phyloP scores from a whole-genome alignment of 2,888 invertebrate species.

The Drosophila mimica region DNA sequence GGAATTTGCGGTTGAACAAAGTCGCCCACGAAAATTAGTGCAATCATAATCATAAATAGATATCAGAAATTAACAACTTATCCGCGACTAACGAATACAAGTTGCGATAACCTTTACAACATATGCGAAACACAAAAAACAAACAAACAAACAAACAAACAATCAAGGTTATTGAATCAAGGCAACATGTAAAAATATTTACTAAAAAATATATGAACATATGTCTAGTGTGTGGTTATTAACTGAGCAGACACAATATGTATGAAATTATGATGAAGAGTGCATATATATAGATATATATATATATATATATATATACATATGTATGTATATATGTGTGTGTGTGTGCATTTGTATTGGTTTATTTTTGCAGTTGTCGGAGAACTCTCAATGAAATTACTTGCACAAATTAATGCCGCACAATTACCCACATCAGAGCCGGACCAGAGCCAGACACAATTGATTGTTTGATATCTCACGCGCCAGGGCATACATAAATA shows the following conservation, averaged over 20 bases:
- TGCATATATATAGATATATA: constrained; percentile 12
- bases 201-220: constrained; percentile 31
- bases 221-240: constrained; percentile 56
- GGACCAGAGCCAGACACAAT: constrained; percentile 61
- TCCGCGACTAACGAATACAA: constrained; percentile 36
- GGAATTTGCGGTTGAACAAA: constrained; percentile 2
- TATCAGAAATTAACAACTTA: constrained; percentile 54
- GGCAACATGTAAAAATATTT: constrained; percentile 63
- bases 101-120: constrained; percentile 57
- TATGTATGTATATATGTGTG: background rate
- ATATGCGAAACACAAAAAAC: constrained; percentile 5
- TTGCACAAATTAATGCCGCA: constrained; percentile 77
- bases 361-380: constrained; percentile 19
- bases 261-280: constrained; percentile 7
- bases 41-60: constrained; percentile 26
- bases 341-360: background rate
- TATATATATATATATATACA: constrained; percentile 3
- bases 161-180: constrained; percentile 70
- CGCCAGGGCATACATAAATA: constrained; percentile 24
- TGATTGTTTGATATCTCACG: constrained; percentile 64
- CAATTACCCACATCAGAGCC: constrained; percentile 61
- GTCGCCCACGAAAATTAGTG: constrained; percentile 5
- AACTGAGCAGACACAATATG: constrained; percentile 40
- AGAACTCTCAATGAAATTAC: constrained; percentile 69
- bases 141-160: background rate